Evolutionary conservation across 2,113 vertebrate genomes (phyloP), one percentile per base, ranked within the genome.

Genomic region (Bathybates hornii): DNA sequence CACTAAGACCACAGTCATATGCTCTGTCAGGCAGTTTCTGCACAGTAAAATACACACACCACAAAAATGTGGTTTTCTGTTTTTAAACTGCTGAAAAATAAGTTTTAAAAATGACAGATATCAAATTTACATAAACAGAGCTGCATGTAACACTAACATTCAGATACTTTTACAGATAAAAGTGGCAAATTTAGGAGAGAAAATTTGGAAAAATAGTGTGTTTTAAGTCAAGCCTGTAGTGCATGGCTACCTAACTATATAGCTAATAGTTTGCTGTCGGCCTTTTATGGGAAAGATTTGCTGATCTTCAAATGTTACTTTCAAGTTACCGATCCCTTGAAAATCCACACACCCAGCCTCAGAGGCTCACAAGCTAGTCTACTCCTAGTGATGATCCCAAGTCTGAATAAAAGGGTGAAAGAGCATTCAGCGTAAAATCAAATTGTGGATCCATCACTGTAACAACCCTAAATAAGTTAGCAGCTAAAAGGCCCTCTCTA

Each of bases 1-100:
- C 1, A 34, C 38, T 85, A 11, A 84, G 81, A 87, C 48, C 59
- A 50, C 48, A 89, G 86, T 95, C 91, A 95, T 89, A 84, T 89
- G 92, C 81, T 91, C 45, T 10, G n/a, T 88, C 81, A 81, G 82
- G 85, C 90, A 90, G 36, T 16, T 14, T 24, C 63, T 71, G 38
- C 12, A 21, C 16, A 71, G 12, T 71, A 10, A 48, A 6, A 82
- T 41, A 32, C 32, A 63, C 17, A 50, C 53, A 41, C 27, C 3
- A 88, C 41, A 73, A 80, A 32, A 91, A 88, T 45, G 54, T 32
- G 41, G 3, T 82, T 48, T 36, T 34, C 59, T 86, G 80, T 87
- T 81, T 61, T 36, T 19, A 50, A 52, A 81, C 81, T 48, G n/a
- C 38, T 80, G 12, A 38, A 29, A 88, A 86, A 45, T 80, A n/a